Evolutionary conservation across 1,140 invertebrate species (phyloP).

Genomic region (Galleria mellonella): DNA sequence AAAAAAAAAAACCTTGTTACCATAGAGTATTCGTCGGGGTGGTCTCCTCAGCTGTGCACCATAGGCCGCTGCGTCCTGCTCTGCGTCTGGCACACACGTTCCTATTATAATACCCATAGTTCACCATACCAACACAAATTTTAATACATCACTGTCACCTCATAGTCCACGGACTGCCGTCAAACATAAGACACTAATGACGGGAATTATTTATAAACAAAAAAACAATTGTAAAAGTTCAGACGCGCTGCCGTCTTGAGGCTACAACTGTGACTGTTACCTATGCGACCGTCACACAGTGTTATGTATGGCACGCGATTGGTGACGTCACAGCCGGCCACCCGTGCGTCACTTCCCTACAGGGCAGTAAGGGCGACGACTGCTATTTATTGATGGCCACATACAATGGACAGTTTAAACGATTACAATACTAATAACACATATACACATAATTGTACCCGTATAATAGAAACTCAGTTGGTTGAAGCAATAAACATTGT

Average conservation of each 20-base stretch:
- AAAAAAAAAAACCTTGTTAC: conserved; percentile 21
- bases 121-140: conserved; percentile 26
- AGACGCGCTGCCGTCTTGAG: conserved; percentile 16
- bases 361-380: conserved; percentile 4
- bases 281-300: conserved; percentile 1
- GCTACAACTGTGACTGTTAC: conserved; percentile 24
- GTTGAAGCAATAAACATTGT: too few relatives aligned
- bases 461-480: too few relatives aligned
- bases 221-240: too few relatives aligned
- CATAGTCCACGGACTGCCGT: background rate
- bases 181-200: too few relatives aligned
- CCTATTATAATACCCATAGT: conserved; percentile 85
- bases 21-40: conserved; percentile 53
- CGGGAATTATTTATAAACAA: conserved; percentile 5
- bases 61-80: conserved; percentile 75
- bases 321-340: conserved; percentile 40
- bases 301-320: conserved; percentile 26
- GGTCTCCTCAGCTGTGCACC: conserved; percentile 45
- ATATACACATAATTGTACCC: too few relatives aligned
- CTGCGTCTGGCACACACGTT: conserved; percentile 81
- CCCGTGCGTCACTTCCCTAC: conserved; percentile 20
- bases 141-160: conserved; percentile 11
- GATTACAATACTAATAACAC: too few relatives aligned
- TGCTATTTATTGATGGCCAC: background rate
- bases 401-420: too few relatives aligned